Conservation (phyloP, 2,888 invertebrate genomes). For the Drosophila phalerata region DNA sequence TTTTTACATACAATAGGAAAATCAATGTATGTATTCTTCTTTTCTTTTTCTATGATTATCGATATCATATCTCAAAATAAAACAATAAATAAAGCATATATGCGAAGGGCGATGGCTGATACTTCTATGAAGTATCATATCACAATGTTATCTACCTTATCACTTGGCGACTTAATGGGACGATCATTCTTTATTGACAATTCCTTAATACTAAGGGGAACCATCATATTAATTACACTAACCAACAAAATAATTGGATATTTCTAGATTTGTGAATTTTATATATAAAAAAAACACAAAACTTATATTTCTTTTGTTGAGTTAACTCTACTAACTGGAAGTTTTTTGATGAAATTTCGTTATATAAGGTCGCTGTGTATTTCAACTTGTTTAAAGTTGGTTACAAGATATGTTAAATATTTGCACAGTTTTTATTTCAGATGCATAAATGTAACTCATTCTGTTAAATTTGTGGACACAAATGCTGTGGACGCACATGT, state of each 20-base stretch:
- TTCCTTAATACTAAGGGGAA: not conserved
- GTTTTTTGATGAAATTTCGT: not conserved
- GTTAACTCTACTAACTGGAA: no score
- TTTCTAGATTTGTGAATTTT: no score
- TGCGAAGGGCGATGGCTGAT: no score
- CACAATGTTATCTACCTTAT: not conserved
- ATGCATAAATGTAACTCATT: slow-evolving; percentile 6
- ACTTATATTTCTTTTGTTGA: no score
- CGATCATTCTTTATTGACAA: not conserved
- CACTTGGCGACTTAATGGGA: no score
- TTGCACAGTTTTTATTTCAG: not conserved
- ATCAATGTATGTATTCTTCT: no score
- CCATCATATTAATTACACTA: not conserved
- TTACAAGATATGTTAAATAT: slow-evolving; percentile 10
- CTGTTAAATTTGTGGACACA: slow-evolving; percentile 11
- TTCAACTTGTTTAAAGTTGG: not conserved
- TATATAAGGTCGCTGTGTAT: not conserved
- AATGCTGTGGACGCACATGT: not conserved
- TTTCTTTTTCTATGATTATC: no score
- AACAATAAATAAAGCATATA: no score
- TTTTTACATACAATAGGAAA: no score
- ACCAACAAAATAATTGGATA: not conserved
- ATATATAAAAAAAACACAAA: no score
- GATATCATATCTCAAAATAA: no score
- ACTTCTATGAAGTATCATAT: no score